Evolutionary conservation across 2,888 invertebrate genomes (phyloP), one percentile per base, ranked within the genome.

Genomic region (Trissonchulus sp.): DNA sequence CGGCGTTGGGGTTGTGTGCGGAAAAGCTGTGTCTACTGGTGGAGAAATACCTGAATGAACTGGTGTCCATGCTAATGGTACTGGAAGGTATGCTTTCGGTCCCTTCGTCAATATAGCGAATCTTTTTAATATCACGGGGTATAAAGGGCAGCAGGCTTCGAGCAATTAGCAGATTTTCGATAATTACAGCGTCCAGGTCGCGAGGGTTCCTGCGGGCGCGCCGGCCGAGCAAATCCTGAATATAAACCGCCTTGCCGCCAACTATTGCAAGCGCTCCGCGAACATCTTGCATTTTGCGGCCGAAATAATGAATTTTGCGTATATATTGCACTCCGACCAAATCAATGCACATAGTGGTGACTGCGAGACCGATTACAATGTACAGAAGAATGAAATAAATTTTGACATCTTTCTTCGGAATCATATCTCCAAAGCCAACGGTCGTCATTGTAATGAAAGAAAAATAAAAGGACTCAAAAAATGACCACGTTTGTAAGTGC

Each of bases 281-380:
- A 30, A 84, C 84, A 75, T 83, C 83, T 69, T 82, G 82, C 31
- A 83, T 83, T 77, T 83, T 83, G 63, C 84, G 75, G 18, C 84
- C 84, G 75, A 83, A 84, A 75, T 84, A 83, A 76, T 84, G 84
- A 73, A 83, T 84, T 77, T 83, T 84, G 33, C 82, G 77, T 68
- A 84, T 83, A 77, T 84, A 84, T 76, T 84, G 84, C 34, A 84
- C 81, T 33, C 84, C 84, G 63, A 84, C 84, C 63, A 84, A 79
- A 73, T 82, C 82, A 74, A 83, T 84, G 77, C 83, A 84, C 83
- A 83, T 83, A 33, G 83, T 83, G 8, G 84, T 84, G 65, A 84
- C 84, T 18, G 84, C 83, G 48, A 84, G 78, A 2, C 84, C 83
- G 60, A 83, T 73, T 75, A 83, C 79, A 74, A 83, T 83, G 79